Percentiles rank a stretch among this genome's conserved stretches.
Evolutionary conservation across 2,113 vertebrate genomes (phyloP).

Genomic region (Maccullochella peelii): DNA sequence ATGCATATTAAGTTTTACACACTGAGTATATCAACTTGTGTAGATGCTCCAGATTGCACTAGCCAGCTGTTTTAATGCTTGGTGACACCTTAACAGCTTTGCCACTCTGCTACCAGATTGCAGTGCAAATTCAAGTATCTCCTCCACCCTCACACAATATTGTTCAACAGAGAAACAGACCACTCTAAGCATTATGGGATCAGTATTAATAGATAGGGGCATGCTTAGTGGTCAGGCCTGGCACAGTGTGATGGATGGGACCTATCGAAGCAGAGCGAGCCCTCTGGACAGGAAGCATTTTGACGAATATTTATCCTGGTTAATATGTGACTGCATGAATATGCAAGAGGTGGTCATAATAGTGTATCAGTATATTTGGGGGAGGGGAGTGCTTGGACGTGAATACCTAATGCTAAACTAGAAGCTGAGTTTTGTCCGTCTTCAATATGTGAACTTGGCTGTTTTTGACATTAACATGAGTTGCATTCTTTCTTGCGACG

Average conservation of each 20-base stretch:
- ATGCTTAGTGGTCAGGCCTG: slow-evolving; percentile 26
- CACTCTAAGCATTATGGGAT: not conserved
- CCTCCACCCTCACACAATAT: not conserved
- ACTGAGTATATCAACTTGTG: not conserved
- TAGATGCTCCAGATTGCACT: not conserved
- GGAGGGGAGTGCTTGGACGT: not conserved
- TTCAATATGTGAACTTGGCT: not conserved
- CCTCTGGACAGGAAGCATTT: slow-evolving; percentile 42
- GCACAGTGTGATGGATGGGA: slow-evolving; percentile 49
- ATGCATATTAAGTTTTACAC: not conserved
- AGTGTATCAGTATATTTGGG: not conserved
- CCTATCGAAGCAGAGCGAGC: slow-evolving; percentile 38
- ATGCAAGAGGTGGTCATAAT: slow-evolving; percentile 19
- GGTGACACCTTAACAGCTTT: slow-evolving; percentile 34
- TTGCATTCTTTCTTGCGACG: not conserved
- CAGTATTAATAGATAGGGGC: slow-evolving; percentile 15
- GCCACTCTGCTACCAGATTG: slow-evolving; percentile 17
- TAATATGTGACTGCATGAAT: slow-evolving; percentile 41
- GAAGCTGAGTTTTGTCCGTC: not conserved
- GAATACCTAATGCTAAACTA: not conserved
- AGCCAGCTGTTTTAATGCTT: slow-evolving; percentile 28
- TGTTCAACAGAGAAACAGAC: not conserved
- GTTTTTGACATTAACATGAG: not conserved
- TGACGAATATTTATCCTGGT: slow-evolving; percentile 31
- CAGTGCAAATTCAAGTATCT: not conserved